Conservation (phyloP, 2,797 vertebrate species). For the Tapera naevia region DNA sequence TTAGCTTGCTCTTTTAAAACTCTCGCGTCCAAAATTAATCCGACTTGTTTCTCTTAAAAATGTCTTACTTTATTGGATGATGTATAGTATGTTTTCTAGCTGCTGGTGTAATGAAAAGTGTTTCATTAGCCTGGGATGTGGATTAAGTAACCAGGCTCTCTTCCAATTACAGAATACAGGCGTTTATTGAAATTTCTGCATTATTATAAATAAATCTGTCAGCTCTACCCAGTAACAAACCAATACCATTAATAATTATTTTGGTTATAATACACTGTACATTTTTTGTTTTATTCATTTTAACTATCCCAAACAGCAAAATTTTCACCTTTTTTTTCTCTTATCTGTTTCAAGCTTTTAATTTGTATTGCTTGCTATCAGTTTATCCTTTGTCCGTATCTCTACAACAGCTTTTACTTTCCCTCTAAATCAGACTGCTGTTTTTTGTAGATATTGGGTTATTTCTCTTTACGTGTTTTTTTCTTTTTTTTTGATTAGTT, state of each 20-base stretch:
- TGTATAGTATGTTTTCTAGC: conserved; percentile 6
- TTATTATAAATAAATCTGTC: conserved; percentile 51
- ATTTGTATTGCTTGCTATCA: background rate
- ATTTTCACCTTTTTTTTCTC: background rate
- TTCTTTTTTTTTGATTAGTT: background rate
- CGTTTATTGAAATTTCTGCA: conserved; percentile 8
- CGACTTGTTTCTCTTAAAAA: background rate
- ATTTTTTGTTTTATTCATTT: background rate
- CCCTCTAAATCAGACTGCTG: background rate
- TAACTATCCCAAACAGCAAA: background rate
- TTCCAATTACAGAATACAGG: conserved; percentile 35
- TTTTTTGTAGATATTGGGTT: background rate
- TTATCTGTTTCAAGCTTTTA: background rate
- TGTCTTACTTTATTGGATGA: background rate
- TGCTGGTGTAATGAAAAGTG: conserved; percentile 33
- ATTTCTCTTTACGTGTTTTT: background rate
- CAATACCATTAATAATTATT: background rate
- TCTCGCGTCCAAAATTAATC: background rate
- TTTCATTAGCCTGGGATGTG: conserved; percentile 42
- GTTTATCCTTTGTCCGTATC: background rate
- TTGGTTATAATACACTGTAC: background rate
- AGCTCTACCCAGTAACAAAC: background rate
- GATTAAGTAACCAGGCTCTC: conserved; percentile 27
- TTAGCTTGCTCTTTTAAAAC: background rate
- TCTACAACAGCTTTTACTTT: background rate